A percentile compares a stretch with the other conserved stretches of the same genome.
These are phyloP conservation scores for Mus caroli DNA, from an alignment of 2,797 vertebrate species.

Conservation along the genomic window DNA sequence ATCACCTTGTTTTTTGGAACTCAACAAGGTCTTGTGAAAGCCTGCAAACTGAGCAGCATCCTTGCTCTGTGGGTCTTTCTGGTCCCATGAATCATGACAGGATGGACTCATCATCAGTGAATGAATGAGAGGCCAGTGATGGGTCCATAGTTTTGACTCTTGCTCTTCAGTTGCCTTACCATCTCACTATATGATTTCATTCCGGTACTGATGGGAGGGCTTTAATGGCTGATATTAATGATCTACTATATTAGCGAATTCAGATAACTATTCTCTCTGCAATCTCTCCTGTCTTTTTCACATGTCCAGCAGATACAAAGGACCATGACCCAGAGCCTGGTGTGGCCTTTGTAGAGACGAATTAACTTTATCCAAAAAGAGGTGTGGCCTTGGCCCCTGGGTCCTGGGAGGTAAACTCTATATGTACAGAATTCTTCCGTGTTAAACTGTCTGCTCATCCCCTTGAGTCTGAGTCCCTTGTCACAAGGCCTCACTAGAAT, in stretches of 20 bases:
- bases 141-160: neutral
- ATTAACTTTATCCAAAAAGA: neutral
- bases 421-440: too few species aligned
- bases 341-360: neutral
- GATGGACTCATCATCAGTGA: neutral
- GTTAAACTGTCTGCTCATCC: neutral
- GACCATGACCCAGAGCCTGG: neutral
- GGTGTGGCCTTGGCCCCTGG: neutral
- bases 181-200: neutral
- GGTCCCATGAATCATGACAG: neutral
- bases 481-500: neutral
- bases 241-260: neutral
- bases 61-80: neutral
- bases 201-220: neutral
- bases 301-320: neutral
- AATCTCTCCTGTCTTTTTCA: neutral
- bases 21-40: neutral
- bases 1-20: neutral
- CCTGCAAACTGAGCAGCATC: neutral
- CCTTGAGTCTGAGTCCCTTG: neutral
- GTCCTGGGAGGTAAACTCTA: neutral
- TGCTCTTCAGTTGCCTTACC: neutral
- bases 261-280: neutral
- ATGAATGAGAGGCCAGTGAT: neutral
- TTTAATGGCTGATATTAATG: neutral